These are phyloP conservation scores for Onychomys torridus DNA, from an alignment of 2,797 vertebrate species.

Conservation along the genomic window DNA sequence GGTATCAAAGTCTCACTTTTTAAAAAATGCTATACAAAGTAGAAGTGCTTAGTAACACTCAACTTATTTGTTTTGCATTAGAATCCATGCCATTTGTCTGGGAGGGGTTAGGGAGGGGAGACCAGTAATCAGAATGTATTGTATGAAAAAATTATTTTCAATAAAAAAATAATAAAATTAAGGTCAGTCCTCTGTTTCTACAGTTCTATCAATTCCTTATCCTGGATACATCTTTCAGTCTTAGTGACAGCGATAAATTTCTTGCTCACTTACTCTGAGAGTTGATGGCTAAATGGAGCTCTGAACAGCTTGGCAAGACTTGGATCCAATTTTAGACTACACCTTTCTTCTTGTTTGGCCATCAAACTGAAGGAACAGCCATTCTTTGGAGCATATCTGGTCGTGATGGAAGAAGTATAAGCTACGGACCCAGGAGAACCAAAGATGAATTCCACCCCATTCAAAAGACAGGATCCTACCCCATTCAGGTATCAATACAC, in stretches of 20 bases:
- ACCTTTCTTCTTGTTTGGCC: neutral
- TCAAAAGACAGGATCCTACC: neutral
- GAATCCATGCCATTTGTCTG: neutral
- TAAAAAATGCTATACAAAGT: neutral
- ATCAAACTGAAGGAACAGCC: neutral
- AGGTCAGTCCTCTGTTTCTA: neutral
- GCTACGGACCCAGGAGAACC: neutral
- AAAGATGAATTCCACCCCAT: neutral
- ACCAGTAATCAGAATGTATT: neutral
- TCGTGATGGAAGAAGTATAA: neutral
- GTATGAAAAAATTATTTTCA: neutral
- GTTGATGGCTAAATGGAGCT: neutral
- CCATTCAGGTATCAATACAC: neutral
- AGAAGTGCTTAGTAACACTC: neutral
- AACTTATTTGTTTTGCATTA: neutral
- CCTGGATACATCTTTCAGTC: neutral
- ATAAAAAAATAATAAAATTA: neutral
- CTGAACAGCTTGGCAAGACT: neutral
- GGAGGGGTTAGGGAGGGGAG: neutral
- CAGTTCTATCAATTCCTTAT: neutral
- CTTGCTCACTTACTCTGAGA: neutral
- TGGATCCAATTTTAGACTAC: neutral
- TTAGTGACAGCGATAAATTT: neutral
- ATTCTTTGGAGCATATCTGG: neutral
- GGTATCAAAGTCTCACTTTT: neutral